Conservation (phyloP, 2,797 vertebrate species). For the Buceros bicornis region DNA sequence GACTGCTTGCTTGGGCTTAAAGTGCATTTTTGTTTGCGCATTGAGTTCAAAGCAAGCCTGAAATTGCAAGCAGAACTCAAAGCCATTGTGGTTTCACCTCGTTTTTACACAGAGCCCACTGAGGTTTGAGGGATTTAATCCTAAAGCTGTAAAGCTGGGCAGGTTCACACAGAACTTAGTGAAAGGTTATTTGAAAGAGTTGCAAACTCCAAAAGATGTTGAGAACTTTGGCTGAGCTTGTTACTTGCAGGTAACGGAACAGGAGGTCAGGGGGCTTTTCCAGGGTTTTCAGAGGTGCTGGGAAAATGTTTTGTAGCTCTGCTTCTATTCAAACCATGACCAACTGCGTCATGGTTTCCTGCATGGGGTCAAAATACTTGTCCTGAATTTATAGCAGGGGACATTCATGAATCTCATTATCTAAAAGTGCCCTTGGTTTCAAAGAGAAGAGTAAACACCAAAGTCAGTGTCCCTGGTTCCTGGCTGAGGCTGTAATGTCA, state of each 20-base stretch:
- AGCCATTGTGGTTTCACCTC: conserved; percentile 60
- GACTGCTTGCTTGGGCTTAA: conserved; percentile 20
- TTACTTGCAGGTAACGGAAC: neutral
- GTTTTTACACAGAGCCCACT: conserved; percentile 31
- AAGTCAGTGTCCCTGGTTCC: neutral
- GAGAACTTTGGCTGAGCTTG: conserved; percentile 55
- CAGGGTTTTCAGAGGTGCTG: conserved; percentile 20
- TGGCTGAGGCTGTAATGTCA: neutral
- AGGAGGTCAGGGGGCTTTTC: conserved; percentile 22
- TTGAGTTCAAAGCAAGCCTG: conserved; percentile 60
- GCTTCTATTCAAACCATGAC: neutral
- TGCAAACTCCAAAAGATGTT: conserved; percentile 39
- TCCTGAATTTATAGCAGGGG: neutral
- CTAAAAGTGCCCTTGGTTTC: neutral
- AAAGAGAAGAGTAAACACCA: neutral
- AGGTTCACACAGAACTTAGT: conserved; percentile 45
- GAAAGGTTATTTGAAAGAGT: conserved; percentile 63
- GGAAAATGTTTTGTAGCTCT: conserved; percentile 6
- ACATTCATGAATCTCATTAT: neutral
- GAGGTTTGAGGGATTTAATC: conserved; percentile 61
- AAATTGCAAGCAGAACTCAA: conserved; percentile 49
- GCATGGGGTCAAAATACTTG: neutral
- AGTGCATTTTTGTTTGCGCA: conserved; percentile 49
- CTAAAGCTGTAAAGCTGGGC: conserved; percentile 52
- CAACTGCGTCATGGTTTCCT: neutral